A percentile compares a stretch with the other conserved stretches of the same genome.
phyloP scores from a whole-genome alignment of 2,888 invertebrate species.

The Synanthedon formicaeformis region DNA sequence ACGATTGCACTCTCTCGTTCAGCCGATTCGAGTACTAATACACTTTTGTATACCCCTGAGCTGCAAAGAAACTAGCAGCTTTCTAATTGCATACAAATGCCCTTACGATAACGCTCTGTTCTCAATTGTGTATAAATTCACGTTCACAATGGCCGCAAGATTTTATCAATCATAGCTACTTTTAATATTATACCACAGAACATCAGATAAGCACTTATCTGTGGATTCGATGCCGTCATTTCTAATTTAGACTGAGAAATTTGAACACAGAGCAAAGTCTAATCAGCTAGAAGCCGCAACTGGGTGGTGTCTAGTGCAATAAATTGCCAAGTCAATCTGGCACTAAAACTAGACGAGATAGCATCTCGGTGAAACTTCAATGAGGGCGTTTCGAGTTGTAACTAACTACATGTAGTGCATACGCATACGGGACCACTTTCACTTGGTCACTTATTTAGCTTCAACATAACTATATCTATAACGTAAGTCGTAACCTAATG shows the following conservation, averaged over 20 bases:
- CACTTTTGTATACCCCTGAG: conserved; percentile 48
- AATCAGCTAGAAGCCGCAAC: conserved; percentile 19
- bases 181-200: background rate
- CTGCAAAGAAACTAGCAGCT: conserved; percentile 30
- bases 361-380: conserved; percentile 47
- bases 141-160: background rate
- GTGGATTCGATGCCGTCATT: background rate
- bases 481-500: conserved; percentile 4
- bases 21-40: conserved; percentile 36
- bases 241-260: conserved; percentile 21
- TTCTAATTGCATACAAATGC: conserved; percentile 44
- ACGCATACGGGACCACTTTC: conserved; percentile 45
- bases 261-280: conserved; percentile 37
- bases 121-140: background rate
- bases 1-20: conserved; percentile 46
- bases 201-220: background rate
- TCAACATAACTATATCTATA: conserved; percentile 9
- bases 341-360: conserved; percentile 39
- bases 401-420: conserved; percentile 12
- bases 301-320: conserved; percentile 13
- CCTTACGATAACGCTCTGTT: conserved; percentile 12
- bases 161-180: background rate
- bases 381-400: conserved; percentile 27
- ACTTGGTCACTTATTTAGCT: conserved; percentile 29
- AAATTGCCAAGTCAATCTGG: conserved; percentile 46